phyloP scores from a whole-genome alignment of 2,113 vertebrate species.

The Phrynosoma blainvillii region DNA sequence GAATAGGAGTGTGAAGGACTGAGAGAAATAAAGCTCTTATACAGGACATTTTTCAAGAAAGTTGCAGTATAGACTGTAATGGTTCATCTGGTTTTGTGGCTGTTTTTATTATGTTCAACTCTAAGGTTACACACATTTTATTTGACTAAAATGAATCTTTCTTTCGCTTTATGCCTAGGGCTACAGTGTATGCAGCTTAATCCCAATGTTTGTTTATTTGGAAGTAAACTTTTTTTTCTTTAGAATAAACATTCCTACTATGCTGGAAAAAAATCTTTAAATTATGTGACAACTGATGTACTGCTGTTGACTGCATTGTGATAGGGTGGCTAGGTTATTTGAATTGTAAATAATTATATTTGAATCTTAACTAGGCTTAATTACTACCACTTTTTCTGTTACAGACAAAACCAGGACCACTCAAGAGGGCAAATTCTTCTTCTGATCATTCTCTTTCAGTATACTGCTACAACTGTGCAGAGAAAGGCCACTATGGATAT shows the following conservation, averaged over 20 bases:
- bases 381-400: constrained; percentile 45
- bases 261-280: neutral
- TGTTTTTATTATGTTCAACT: neutral
- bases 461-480: constrained; percentile 83
- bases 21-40: no score
- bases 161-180: no score
- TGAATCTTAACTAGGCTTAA: constrained; percentile 21
- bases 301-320: constrained; percentile 1
- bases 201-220: neutral
- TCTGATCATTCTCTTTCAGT: constrained; percentile 28
- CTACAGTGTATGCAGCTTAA: neutral
- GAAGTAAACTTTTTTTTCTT: neutral
- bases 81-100: no score
- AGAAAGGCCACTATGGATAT: constrained; percentile 77
- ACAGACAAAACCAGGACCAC: constrained; percentile 79
- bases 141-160: neutral
- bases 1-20: no score
- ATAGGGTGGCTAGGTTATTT: constrained; percentile 17
- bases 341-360: constrained; percentile 43
- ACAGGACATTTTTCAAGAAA: no score
- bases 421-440: constrained; percentile 53
- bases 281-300: neutral
- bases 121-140: neutral
- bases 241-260: neutral
- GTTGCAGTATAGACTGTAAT: no score